Evolutionary conservation across 2,797 vertebrate genomes (phyloP).

Genomic region (Bradypodion pumilum): DNA sequence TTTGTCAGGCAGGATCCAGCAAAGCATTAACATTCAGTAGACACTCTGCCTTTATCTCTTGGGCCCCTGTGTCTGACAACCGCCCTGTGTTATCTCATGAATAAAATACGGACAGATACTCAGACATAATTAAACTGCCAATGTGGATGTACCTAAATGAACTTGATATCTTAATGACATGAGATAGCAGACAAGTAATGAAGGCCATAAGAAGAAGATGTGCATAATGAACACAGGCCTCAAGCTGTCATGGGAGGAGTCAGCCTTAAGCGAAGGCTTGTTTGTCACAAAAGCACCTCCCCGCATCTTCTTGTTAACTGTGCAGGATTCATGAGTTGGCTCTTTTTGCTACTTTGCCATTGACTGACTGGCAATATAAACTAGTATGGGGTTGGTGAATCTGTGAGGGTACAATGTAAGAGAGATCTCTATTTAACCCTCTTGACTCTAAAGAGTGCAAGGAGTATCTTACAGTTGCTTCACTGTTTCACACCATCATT

Average conservation of each 20-base stretch:
- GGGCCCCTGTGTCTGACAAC: slow-evolving; percentile 73
- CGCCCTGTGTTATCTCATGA: slow-evolving; percentile 73
- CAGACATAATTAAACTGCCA: slow-evolving; percentile 81
- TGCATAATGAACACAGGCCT: slow-evolving; percentile 56
- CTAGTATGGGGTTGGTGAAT: not conserved
- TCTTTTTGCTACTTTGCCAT: not conserved
- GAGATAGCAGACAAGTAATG: slow-evolving; percentile 67
- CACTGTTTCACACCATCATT: not conserved
- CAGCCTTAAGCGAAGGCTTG: rapidly evolving
- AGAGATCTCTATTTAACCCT: not conserved
- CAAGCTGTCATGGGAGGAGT: slow-evolving; percentile 8
- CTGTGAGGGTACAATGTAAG: not conserved
- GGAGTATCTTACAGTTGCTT: not conserved
- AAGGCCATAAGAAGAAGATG: slow-evolving; percentile 50
- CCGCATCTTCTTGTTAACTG: not conserved
- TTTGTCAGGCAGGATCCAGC: slow-evolving; percentile 67
- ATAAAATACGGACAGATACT: slow-evolving; percentile 73
- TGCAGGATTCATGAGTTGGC: not conserved
- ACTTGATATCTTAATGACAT: slow-evolving; percentile 80
- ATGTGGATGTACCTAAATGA: slow-evolving; percentile 76
- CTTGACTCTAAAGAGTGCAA: not conserved
- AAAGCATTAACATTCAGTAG: slow-evolving; percentile 74
- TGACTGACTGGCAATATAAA: not conserved
- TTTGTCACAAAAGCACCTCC: rapidly evolving
- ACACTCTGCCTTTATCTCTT: slow-evolving; percentile 69